Conservation (phyloP, 2,113 vertebrate species). For the Potamarius usumacintae region DNA sequence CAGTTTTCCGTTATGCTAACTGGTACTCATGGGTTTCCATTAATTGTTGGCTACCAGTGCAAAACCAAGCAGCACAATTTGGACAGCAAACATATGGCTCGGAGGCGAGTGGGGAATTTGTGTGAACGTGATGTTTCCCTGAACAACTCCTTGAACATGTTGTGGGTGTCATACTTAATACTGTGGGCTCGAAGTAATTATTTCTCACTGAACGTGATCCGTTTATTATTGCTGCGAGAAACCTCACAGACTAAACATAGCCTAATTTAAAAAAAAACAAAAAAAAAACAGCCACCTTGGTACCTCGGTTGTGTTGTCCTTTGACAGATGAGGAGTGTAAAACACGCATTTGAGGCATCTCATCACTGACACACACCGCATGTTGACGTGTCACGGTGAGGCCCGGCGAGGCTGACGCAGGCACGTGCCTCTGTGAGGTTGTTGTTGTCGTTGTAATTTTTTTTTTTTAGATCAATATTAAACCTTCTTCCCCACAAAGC, state of each 20-base stretch:
- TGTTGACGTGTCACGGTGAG: slow-evolving; percentile 15
- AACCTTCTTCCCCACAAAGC: slow-evolving; percentile 99
- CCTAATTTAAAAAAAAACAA: too few relatives aligned
- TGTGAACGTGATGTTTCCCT: slow-evolving; percentile 15
- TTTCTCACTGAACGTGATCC: slow-evolving; percentile 14
- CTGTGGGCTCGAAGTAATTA: slow-evolving; percentile 18
- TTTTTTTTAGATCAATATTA: slow-evolving; percentile 96
- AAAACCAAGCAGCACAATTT: slow-evolving; percentile 5
- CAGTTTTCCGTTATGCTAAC: background rate
- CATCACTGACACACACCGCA: slow-evolving; percentile 32
- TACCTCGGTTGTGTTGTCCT: slow-evolving; percentile 26
- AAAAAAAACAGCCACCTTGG: background rate
- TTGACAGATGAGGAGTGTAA: slow-evolving; percentile 65
- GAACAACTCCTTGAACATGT: slow-evolving; percentile 6
- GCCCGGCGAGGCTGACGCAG: background rate
- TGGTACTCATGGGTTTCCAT: background rate
- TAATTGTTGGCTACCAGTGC: slow-evolving; percentile 22
- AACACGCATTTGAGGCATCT: slow-evolving; percentile 17
- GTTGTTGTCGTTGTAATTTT: background rate
- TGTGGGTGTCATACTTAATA: slow-evolving; percentile 19
- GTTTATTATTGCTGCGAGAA: slow-evolving; percentile 10
- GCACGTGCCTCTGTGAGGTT: background rate
- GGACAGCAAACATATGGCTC: slow-evolving; percentile 7
- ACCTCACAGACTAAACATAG: slow-evolving; percentile 8
- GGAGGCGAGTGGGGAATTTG: slow-evolving; percentile 12